These are phyloP conservation scores for Drosophila neoperkinsi DNA, from an alignment of 2,888 invertebrate species.

Conservation along the genomic window DNA sequence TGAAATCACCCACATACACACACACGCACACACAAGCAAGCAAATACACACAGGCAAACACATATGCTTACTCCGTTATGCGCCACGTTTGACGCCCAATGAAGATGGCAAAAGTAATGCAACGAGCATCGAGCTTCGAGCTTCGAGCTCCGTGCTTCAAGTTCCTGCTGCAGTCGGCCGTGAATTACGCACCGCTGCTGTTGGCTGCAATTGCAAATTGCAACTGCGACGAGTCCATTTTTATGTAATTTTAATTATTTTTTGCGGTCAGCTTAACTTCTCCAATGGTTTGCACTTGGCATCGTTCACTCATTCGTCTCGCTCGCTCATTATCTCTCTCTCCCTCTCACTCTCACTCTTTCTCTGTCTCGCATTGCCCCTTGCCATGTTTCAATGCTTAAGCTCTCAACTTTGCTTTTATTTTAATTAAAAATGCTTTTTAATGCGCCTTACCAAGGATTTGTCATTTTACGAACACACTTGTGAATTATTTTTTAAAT, in stretches of 20 bases:
- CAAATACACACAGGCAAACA: neutral
- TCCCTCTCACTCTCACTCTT: neutral
- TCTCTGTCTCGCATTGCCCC: neutral
- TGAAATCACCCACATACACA: constrained; percentile 42
- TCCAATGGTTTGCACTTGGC: constrained; percentile 35
- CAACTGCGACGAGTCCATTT: constrained; percentile 15
- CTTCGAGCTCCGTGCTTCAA: neutral
- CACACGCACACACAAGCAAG: constrained; percentile 18
- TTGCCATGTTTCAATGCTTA: constrained; percentile 53
- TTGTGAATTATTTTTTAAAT: constrained; percentile 15
- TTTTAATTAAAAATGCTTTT: constrained; percentile 78
- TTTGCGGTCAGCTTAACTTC: constrained; percentile 76
- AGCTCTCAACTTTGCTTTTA: constrained; percentile 74
- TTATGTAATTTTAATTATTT: constrained; percentile 78
- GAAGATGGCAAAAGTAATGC: constrained; percentile 45
- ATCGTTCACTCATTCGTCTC: constrained; percentile 20
- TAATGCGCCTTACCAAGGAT: constrained; percentile 70
- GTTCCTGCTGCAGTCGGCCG: constrained; percentile 38
- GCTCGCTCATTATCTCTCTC: constrained; percentile 4
- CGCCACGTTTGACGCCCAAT: constrained; percentile 45
- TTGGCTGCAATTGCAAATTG: constrained; percentile 21
- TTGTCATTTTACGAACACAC: constrained; percentile 29
- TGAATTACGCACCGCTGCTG: constrained; percentile 51
- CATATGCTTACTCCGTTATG: constrained; percentile 43
- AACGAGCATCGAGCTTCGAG: constrained; percentile 3